phyloP scores from a whole-genome alignment of 2,888 invertebrate species.

The Timema cristinae region DNA sequence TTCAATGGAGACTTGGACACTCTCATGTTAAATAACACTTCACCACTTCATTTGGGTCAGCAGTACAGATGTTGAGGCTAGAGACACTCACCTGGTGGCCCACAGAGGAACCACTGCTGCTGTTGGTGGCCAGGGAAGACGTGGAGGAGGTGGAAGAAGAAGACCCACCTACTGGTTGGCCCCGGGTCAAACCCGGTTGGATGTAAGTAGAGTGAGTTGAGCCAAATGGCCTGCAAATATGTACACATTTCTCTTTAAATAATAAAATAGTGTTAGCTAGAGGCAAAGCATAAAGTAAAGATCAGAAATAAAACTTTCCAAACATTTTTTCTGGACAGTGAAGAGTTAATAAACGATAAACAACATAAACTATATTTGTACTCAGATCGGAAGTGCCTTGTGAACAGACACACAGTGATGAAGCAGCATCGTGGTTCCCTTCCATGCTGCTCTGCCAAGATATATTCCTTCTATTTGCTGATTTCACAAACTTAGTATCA shows the following conservation, averaged over 20 bases:
- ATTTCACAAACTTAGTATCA: no score
- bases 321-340: no score
- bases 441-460: no score
- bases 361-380: no score
- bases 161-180: slow-evolving; percentile 40
- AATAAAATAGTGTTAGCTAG: background rate
- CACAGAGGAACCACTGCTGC: slow-evolving; percentile 45
- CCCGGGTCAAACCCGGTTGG: slow-evolving; percentile 32
- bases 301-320: no score
- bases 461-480: no score
- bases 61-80: background rate
- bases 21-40: no score
- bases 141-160: slow-evolving; percentile 37
- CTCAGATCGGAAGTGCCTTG: background rate
- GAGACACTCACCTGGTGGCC: slow-evolving; percentile 30
- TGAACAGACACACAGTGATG: background rate
- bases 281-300: background rate
- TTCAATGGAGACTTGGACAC: no score
- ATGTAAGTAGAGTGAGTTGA: slow-evolving; percentile 20
- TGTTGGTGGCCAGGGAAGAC: slow-evolving; percentile 47
- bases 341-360: no score
- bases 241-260: background rate
- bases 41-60: no score
- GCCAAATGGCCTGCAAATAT: slow-evolving; percentile 25
- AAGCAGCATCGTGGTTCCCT: background rate